A percentile compares a stretch with the other conserved stretches of the same genome.
These are phyloP conservation scores for Galaxias olidus DNA, from an alignment of 2,797 vertebrate genomes.

Conservation along the genomic window DNA sequence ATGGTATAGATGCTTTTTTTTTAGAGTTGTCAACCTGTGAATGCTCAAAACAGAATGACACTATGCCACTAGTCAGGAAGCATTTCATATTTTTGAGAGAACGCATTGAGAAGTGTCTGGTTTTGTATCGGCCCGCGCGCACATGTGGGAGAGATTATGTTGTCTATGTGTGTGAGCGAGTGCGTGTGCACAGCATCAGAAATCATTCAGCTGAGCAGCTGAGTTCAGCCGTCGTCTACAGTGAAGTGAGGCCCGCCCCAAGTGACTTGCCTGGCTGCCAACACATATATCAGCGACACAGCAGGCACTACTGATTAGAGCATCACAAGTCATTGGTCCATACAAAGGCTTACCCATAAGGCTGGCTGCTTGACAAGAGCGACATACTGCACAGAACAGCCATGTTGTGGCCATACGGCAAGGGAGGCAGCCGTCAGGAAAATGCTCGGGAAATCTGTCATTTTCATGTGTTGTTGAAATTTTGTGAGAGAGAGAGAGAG, in stretches of 20 bases:
- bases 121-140: too few species aligned
- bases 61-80: too few species aligned
- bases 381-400: constrained; percentile 44
- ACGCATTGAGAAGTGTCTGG: too few species aligned
- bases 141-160: too few species aligned
- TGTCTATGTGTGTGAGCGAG: neutral
- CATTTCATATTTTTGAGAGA: too few species aligned
- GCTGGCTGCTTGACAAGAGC: constrained; percentile 27
- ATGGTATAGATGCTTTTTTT: too few species aligned
- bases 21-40: too few species aligned
- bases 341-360: constrained; percentile 22
- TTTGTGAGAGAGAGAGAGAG: too few species aligned
- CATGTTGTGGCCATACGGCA: constrained; percentile 19
- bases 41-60: too few species aligned
- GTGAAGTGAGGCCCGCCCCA: constrained; percentile 39
- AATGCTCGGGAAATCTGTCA: constrained; percentile 16
- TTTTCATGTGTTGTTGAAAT: constrained; percentile 1
- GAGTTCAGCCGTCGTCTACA: constrained; percentile 38
- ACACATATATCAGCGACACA: constrained; percentile 61
- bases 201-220: constrained; percentile 43
- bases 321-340: constrained; percentile 17
- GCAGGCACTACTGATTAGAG: constrained; percentile 55
- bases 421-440: constrained; percentile 7
- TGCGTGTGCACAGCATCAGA: constrained; percentile 51
- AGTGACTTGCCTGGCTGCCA: constrained; percentile 42